Percentiles rank a stretch among this genome's conserved stretches.
Conservation (phyloP, 2,888 invertebrate species). For the Galerucella nymphaeae region DNA sequence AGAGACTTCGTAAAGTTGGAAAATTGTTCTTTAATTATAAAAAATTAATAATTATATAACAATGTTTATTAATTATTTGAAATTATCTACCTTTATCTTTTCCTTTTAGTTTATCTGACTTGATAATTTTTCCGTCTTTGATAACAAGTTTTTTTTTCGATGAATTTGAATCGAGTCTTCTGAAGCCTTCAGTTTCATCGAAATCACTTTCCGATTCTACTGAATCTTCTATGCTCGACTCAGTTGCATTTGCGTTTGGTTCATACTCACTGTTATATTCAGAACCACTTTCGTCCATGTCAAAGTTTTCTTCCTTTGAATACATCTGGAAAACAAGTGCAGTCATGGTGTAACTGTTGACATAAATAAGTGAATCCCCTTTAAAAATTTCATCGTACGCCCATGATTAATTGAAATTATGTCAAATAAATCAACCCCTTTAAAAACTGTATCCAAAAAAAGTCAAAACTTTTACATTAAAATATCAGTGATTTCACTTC, state of each 20-base stretch:
- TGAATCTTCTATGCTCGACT: slow-evolving; percentile 60
- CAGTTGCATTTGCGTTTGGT: slow-evolving; percentile 55
- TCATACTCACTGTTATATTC: slow-evolving; percentile 62
- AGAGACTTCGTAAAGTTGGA: slow-evolving; percentile 37
- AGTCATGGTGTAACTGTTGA: too few species aligned
- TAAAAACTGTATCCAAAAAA: too few species aligned
- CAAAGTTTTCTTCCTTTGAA: slow-evolving; percentile 52
- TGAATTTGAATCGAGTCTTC: slow-evolving; percentile 66
- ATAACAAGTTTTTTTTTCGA: slow-evolving; percentile 80
- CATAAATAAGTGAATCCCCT: too few species aligned
- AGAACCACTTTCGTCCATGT: slow-evolving; percentile 60
- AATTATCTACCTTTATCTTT: slow-evolving; percentile 59
- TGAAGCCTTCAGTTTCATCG: slow-evolving; percentile 66
- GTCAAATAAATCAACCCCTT: too few species aligned
- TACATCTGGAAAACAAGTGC: slow-evolving; percentile 33
- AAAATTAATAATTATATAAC: not conserved
- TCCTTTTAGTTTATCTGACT: slow-evolving; percentile 70
- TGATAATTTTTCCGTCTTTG: slow-evolving; percentile 75
- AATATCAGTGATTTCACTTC: too few species aligned
- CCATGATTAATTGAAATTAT: too few species aligned
- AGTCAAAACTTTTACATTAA: too few species aligned
- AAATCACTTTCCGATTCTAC: slow-evolving; percentile 60
- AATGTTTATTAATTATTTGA: too few species aligned
- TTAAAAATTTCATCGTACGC: too few species aligned
- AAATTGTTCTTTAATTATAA: slow-evolving; percentile 37